These are phyloP conservation scores for Chelonia mydas DNA, from an alignment of 2,797 vertebrate species.

Conservation along the genomic window DNA sequence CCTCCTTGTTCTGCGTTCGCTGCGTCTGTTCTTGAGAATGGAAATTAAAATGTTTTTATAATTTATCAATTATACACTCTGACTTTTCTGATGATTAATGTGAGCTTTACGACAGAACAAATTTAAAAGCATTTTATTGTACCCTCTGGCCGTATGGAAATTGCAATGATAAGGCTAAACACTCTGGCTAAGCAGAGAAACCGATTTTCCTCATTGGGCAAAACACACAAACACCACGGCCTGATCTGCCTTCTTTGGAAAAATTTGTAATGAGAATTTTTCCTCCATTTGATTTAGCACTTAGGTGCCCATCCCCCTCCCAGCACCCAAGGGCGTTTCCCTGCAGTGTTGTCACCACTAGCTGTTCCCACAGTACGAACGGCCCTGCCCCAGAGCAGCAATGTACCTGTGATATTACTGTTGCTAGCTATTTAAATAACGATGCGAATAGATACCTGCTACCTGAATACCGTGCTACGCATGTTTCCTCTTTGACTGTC, in stretches of 20 bases:
- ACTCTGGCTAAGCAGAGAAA: neutral
- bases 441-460: neutral
- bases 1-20: neutral
- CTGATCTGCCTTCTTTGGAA: neutral
- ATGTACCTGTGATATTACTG: neutral
- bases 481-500: neutral
- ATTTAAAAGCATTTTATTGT: conserved; percentile 1
- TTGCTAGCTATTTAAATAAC: neutral
- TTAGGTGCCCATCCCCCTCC: rapidly evolving
- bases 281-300: rapidly evolving
- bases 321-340: rapidly evolving
- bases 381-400: neutral
- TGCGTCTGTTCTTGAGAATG: neutral
- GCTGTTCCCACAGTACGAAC: neutral
- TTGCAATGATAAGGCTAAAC: neutral
- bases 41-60: conserved; percentile 15
- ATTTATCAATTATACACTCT: neutral
- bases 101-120: neutral
- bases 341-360: too few species aligned
- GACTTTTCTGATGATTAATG: neutral
- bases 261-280: rapidly evolving
- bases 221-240: neutral
- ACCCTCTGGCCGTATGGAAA: neutral
- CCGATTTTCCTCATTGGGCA: neutral
- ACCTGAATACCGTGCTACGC: neutral